Evolutionary conservation across 2,113 vertebrate genomes (phyloP), one percentile per base, ranked within the genome.

Genomic region (Melanostigma gelatinosum): DNA sequence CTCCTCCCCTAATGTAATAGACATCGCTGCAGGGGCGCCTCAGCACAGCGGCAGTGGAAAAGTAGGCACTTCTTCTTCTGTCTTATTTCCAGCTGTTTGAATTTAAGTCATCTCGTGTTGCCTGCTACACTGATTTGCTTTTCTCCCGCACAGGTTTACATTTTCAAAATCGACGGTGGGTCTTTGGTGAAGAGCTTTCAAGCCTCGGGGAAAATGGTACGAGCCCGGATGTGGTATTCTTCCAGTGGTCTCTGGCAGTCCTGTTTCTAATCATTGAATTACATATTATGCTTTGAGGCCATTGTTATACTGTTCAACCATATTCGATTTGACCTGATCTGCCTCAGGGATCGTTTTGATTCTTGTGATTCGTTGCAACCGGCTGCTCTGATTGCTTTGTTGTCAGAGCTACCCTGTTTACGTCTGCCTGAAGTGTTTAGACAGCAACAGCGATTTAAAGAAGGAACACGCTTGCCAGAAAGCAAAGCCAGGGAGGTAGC

Each of bases 151-250:
- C 88, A 99, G 98, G 97, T 99, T 92, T 99, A 99, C 90, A 95
- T 99, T 93, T 99, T 99, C 90, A 96, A 96, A 95, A 96, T 97
- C 3, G 98, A 99, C 63, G 96, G 94, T 63, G 86, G 72, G 70
- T 96, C 96, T 87, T 93, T 99, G 85, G 94, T 97, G 92, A 98
- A 95, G 95, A 96, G 95, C 90, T 99, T 99, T 93, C 96, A 99
- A 91, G 96, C 96, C 88, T 97, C 97, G 74, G 98, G 98, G 89
- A 98, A 96, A 96, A 98, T 97, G 97, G 98, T 99, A 91, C 89
- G 96, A 92, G 42, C 72, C 62, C 3, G 6, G 52, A 89, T 81
- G 67, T 55, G 67, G 62, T 68, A 16, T 75, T 67, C 18, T 65
- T 57, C 63, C 63, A 65, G 38, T 15, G 13, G 38, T 65, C 22